phyloP scores from a whole-genome alignment of 2,888 invertebrate genomes.

The Stenurella melanura region DNA sequence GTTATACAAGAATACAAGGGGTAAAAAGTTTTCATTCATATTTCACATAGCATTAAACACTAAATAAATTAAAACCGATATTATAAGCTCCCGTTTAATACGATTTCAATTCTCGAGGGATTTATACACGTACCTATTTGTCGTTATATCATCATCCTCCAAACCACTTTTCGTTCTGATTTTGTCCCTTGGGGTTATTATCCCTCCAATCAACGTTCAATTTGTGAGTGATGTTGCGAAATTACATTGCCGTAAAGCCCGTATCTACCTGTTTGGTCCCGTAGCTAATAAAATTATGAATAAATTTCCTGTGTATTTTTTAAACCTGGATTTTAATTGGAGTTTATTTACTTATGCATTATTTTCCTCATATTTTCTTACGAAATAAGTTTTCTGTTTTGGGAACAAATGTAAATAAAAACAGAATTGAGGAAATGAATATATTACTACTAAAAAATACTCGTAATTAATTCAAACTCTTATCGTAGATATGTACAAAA shows the following conservation, averaged over 20 bases:
- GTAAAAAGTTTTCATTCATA: background rate
- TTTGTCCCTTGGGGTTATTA: conserved; percentile 55
- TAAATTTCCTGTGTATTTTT: background rate
- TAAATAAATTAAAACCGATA: conserved; percentile 44
- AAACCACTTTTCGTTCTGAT: conserved; percentile 47
- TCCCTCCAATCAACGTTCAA: conserved; percentile 56
- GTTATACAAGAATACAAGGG: background rate
- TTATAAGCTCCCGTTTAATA: conserved; percentile 41
- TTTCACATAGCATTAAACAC: conserved; percentile 19
- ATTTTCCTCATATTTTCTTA: background rate
- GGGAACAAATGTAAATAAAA: too few relatives aligned
- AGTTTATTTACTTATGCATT: background rate
- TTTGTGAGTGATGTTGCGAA: conserved; percentile 40
- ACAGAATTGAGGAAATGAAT: too few relatives aligned
- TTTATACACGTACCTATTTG: conserved; percentile 47
- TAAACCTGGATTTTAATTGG: background rate
- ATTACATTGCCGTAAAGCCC: conserved; percentile 37
- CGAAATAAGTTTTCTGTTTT: too few relatives aligned
- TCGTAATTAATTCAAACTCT: too few relatives aligned
- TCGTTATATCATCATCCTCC: conserved; percentile 50
- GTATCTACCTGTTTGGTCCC: conserved; percentile 28
- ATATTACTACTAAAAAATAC: too few relatives aligned
- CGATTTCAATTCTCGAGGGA: conserved; percentile 44
- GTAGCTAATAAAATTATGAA: conserved; percentile 12
- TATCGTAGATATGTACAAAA: too few relatives aligned